These are phyloP conservation scores for Caenorhabditis remanei DNA, from an alignment of 1,140 invertebrate genomes.

Conservation along the genomic window DNA sequence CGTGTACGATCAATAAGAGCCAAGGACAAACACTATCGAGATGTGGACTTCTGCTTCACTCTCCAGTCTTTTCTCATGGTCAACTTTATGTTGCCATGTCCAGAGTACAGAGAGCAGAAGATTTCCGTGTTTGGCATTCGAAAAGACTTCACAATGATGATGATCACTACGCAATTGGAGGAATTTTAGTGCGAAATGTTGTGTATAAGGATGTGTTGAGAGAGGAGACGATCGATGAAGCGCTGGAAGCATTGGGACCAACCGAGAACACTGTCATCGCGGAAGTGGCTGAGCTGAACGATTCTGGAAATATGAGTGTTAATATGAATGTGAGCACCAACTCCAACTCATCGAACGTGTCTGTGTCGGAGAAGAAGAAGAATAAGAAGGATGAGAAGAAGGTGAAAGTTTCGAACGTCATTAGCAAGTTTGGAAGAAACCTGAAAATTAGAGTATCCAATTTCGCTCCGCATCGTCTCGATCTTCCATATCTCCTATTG, in stretches of 20 bases:
- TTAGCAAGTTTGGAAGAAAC: no score
- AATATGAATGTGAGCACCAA: no score
- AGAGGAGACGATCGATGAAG: background rate
- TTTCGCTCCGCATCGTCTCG: no score
- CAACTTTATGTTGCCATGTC: constrained; percentile 77
- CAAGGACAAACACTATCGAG: constrained; percentile 78
- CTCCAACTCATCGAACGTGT: no score
- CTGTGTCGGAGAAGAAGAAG: no score
- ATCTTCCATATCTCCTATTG: no score
- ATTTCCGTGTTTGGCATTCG: constrained; percentile 26
- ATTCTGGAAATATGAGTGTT: no score
- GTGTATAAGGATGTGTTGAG: background rate
- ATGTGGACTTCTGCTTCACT: constrained; percentile 77
- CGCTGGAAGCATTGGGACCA: background rate
- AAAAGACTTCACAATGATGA: background rate
- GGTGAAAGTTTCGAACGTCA: no score
- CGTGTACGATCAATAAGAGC: constrained; percentile 80
- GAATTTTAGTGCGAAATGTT: background rate
- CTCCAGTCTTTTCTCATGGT: constrained; percentile 79
- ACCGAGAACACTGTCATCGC: no score
- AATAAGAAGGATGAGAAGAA: no score
- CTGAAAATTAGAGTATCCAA: no score
- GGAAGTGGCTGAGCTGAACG: no score
- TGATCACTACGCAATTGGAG: background rate
- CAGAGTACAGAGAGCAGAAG: constrained; percentile 25